Percentiles rank a stretch among this genome's conserved stretches.
Evolutionary conservation across 1,140 invertebrate genomes (phyloP).

Genomic region (Neoseiulus cucumeris): DNA sequence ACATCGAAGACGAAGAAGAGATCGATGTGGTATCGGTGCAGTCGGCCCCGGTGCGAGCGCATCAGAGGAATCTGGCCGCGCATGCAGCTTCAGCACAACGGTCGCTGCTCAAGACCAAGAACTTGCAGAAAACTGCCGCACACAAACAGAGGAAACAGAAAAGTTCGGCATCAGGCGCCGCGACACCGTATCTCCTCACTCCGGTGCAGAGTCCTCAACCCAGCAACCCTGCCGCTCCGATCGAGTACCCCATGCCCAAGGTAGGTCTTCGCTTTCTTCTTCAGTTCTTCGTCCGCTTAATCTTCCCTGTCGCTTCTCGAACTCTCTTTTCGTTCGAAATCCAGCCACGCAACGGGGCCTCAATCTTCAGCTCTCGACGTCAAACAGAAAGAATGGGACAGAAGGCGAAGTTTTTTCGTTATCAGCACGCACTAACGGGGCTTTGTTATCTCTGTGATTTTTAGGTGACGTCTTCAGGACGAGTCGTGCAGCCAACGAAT

Average conservation of each 20-base stretch:
- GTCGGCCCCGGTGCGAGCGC: background rate
- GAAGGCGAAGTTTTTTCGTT: too few species aligned
- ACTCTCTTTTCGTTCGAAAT: background rate
- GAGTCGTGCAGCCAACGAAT: slow-evolving; percentile 7
- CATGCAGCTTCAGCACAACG: background rate
- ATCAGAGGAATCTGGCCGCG: background rate
- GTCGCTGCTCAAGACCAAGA: slow-evolving; percentile 1
- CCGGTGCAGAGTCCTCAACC: background rate
- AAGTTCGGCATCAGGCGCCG: background rate
- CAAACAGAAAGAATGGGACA: too few species aligned
- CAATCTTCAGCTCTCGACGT: too few species aligned
- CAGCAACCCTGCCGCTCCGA: background rate
- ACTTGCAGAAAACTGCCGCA: background rate
- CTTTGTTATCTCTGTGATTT: too few species aligned
- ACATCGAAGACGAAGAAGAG: background rate
- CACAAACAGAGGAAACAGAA: slow-evolving; percentile 7
- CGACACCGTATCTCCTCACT: background rate
- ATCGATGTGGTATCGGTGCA: background rate
- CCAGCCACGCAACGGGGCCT: too few species aligned
- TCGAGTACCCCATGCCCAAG: slow-evolving; percentile 7
- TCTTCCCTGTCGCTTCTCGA: background rate
- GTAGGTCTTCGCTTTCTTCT: background rate
- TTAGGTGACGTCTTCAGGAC: slow-evolving; percentile 8
- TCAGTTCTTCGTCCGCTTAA: too few species aligned
- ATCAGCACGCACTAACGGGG: too few species aligned